Base-by-base conservation (phyloP, 2,797 vertebrate species). In the Crax fasciolata region DNA sequence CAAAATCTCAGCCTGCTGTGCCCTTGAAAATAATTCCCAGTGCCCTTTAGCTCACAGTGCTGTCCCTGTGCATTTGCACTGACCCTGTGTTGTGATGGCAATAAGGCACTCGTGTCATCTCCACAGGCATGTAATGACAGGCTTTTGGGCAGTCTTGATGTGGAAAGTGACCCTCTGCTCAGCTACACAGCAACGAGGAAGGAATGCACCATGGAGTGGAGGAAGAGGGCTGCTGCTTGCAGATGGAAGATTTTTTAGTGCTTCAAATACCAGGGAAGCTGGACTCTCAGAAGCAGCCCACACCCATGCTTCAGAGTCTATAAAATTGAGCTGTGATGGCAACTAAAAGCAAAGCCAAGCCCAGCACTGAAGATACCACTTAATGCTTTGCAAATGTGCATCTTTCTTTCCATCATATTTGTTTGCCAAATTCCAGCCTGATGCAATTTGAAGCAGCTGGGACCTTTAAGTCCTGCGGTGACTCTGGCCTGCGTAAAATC, bases 371-470 rank as follows among this genome's bases (percentile, higher is more conserved):
- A 68, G 74, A 92, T 54, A 59, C 62, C 43, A 61, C 54, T 84
- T 87, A 88, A 84, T 87, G 30, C 61, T 91, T 93, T 43, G n/a
- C 52, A 93, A 94, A 92, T 91, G 82, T 84, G 62, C 58, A 23
- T 55, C 51, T 63, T 89, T 90, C 75, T 13, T 84, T 76, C 91
- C 58, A 17, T 66, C 62, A 3, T 68, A 61, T 58, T 93, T 79
- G 41, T 73, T 96, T 94, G 76, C 68, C 78, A 28, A 93, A 65
- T 75, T 94, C 84, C 73, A 81, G 54, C 44, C 62, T 70, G 83
- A 76, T 0, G 58, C 78, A 76, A 51, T 87, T 66, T 76, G 91
- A 90, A 95, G 87, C 79, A 94, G 85, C 80, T 94, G 79, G 73
- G 62, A 81, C 49, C 80, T 76, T 68, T 24, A 67, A 61, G 73